phyloP scores from a whole-genome alignment of 2,113 vertebrate genomes.

The Neogobius melanostomus region DNA sequence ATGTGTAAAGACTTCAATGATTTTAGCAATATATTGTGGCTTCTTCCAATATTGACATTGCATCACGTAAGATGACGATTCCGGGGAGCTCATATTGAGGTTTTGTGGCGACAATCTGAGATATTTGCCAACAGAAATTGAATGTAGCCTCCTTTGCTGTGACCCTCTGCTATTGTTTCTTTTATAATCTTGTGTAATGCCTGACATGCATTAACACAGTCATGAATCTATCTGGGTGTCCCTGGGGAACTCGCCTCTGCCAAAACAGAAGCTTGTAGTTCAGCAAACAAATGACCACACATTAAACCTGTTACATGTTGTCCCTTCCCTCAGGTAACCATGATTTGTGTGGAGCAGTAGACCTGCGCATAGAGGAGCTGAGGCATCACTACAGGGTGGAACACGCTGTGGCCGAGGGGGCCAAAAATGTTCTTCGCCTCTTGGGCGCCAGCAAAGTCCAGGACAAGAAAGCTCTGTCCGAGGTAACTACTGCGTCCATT shows the following conservation, averaged over 20 bases:
- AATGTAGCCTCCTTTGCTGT: conserved; percentile 16
- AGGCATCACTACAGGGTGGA: conserved; percentile 90
- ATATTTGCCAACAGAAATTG: conserved; percentile 3
- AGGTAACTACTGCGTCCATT: conserved; percentile 51
- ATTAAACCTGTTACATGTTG: conserved; percentile 3
- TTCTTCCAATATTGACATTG: too few species aligned
- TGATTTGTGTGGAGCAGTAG: conserved; percentile 78
- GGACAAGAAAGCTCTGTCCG: conserved; percentile 85
- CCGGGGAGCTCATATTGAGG: too few species aligned
- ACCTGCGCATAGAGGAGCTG: conserved; percentile 88
- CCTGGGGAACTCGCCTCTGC: conserved; percentile 11
- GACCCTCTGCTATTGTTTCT: conserved; percentile 21
- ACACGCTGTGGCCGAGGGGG: conserved; percentile 87
- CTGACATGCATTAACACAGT: conserved; percentile 40
- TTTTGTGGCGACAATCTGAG: too few species aligned
- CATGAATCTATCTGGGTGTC: conserved; percentile 33
- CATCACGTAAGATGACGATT: too few species aligned
- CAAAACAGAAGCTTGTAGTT: conserved; percentile 19
- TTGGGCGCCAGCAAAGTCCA: conserved; percentile 84
- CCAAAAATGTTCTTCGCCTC: conserved; percentile 86
- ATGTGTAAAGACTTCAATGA: too few species aligned
- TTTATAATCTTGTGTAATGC: conserved; percentile 29
- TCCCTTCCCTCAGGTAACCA: conserved; percentile 71
- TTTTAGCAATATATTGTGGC: too few species aligned
- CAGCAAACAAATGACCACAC: background rate